phyloP scores from a whole-genome alignment of 1,140 invertebrate species.

The Scaptomyza pallida region DNA sequence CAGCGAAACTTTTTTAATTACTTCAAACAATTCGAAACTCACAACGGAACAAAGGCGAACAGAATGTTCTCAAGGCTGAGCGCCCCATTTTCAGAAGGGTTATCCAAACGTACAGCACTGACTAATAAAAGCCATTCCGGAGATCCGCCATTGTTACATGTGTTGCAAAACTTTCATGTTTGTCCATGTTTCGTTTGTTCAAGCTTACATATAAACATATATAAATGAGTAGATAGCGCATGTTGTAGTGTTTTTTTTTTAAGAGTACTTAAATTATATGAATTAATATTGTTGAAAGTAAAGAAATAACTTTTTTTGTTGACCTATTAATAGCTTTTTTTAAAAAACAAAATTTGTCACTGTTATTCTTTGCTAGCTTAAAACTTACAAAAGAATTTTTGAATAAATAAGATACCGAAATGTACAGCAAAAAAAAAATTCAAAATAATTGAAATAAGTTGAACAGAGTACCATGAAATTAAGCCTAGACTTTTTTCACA shows the following conservation, averaged over 20 bases:
- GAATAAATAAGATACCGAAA: too few relatives aligned
- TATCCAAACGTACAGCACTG: constrained; percentile 1
- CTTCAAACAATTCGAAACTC: constrained; percentile 33
- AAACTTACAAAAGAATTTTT: too few relatives aligned
- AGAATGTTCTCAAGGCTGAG: constrained; percentile 19
- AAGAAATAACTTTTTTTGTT: too few relatives aligned
- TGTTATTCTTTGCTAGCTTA: too few relatives aligned
- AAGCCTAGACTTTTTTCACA: constrained; percentile 4
- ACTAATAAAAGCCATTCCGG: not conserved
- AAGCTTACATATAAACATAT: not conserved
- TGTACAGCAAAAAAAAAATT: too few relatives aligned
- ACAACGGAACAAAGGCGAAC: constrained; percentile 10
- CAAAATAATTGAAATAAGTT: too few relatives aligned
- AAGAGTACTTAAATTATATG: too few relatives aligned
- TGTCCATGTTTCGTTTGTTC: constrained; percentile 7
- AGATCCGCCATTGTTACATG: constrained; percentile 22
- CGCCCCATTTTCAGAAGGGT: not conserved
- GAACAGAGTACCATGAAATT: not conserved
- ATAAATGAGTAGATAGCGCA: not conserved
- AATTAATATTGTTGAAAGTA: too few relatives aligned
- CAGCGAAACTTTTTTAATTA: constrained; percentile 47
- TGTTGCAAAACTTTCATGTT: constrained; percentile 25
- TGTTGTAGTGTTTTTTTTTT: too few relatives aligned
- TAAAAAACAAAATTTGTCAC: too few relatives aligned
- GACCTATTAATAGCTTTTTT: too few relatives aligned